Evolutionary conservation across 2,888 invertebrate genomes (phyloP).

Genomic region (Habroteleia sp.): DNA sequence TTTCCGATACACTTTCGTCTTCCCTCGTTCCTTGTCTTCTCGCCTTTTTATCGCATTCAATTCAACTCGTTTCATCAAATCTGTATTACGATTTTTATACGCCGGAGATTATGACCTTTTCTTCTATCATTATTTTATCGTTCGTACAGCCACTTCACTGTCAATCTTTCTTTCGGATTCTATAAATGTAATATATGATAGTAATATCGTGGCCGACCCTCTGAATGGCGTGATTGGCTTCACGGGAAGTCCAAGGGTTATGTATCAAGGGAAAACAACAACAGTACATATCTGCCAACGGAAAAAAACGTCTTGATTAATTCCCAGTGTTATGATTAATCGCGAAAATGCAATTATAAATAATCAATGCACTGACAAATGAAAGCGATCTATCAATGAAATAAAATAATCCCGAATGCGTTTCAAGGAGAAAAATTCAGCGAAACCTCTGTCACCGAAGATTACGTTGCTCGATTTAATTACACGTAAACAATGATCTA

Average conservation of each 20-base stretch:
- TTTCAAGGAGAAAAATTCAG: no score
- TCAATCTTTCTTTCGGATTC: conserved; percentile 54
- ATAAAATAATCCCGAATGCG: not conserved
- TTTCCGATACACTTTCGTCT: not conserved
- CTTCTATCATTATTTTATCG: conserved; percentile 54
- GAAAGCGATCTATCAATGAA: conserved; percentile 15
- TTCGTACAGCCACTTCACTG: conserved; percentile 40
- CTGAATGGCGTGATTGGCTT: conserved; percentile 53
- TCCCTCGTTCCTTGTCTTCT: conserved; percentile 1
- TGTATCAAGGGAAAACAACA: conserved; percentile 39
- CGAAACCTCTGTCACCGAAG: no score
- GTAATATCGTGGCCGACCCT: conserved; percentile 51
- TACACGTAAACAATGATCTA: no score
- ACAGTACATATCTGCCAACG: conserved; percentile 6
- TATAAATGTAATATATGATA: conserved; percentile 58
- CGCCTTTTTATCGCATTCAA: conserved; percentile 8
- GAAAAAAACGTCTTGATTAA: conserved; percentile 32
- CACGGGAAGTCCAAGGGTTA: conserved; percentile 60
- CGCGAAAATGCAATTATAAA: conserved; percentile 41
- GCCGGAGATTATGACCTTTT: conserved; percentile 46
- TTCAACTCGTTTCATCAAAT: conserved; percentile 20
- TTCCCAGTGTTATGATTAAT: conserved; percentile 29
- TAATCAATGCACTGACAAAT: conserved; percentile 41
- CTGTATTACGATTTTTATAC: conserved; percentile 29
- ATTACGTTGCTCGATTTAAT: no score